Evolutionary conservation across 2,113 vertebrate species (phyloP).

Genomic region (Bungarus multicinctus): DNA sequence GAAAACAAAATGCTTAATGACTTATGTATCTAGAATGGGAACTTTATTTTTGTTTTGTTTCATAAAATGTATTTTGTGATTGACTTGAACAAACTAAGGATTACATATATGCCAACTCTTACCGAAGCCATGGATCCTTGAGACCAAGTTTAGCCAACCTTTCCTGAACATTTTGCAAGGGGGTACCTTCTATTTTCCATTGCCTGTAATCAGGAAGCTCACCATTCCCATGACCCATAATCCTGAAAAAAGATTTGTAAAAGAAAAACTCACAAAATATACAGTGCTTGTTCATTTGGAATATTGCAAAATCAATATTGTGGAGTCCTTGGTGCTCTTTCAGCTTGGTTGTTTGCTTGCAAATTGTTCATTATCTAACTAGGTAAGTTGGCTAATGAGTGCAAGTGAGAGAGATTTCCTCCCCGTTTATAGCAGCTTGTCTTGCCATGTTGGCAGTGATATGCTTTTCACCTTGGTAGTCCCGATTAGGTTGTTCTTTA

Average conservation of each 20-base stretch:
- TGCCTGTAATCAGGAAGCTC: slow-evolving; percentile 83
- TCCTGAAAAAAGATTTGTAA: slow-evolving; percentile 42
- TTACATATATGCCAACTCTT: slow-evolving; percentile 32
- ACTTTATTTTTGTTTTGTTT: background rate
- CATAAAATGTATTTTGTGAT: background rate
- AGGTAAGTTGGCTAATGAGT: background rate
- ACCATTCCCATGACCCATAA: slow-evolving; percentile 77
- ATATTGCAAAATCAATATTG: background rate
- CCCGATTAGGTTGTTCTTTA: background rate
- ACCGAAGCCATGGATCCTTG: slow-evolving; percentile 91
- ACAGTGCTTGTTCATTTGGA: background rate
- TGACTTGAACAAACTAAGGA: background rate
- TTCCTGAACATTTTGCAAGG: slow-evolving; percentile 80
- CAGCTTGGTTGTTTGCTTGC: background rate
- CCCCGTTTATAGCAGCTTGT: background rate
- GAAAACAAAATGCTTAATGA: background rate
- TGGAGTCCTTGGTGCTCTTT: background rate
- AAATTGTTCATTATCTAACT: background rate
- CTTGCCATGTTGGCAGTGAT: background rate
- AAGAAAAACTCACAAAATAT: background rate
- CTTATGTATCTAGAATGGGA: background rate
- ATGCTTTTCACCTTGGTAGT: background rate
- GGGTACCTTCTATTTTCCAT: slow-evolving; percentile 91
- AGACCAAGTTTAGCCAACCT: slow-evolving; percentile 80
- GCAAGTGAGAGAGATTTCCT: background rate